Conservation (phyloP, 1,140 invertebrate genomes). For the Drosophila tsacasi region DNA sequence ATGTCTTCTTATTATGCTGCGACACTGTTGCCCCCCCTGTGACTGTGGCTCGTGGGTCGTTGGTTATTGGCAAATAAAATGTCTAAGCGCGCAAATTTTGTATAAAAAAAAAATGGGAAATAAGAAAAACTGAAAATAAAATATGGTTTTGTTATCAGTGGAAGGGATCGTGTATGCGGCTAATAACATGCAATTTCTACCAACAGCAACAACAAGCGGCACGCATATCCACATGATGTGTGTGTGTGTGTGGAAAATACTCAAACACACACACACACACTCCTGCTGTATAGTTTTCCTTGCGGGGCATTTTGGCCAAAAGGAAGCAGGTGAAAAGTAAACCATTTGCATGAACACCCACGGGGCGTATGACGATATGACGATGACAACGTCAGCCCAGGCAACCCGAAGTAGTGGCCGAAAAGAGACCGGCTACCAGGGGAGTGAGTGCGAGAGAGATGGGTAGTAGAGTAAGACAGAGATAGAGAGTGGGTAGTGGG, state of each 20-base stretch:
- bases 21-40: constrained; percentile 57
- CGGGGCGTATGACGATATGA: constrained; percentile 50
- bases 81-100: constrained; percentile 78
- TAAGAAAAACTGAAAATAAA: constrained; percentile 59
- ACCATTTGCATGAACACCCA: constrained; percentile 80
- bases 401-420: constrained; percentile 39
- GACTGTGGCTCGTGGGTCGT: constrained; percentile 44
- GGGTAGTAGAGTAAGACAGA: background rate
- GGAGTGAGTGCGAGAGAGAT: constrained; percentile 10
- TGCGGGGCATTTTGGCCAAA: constrained; percentile 43
- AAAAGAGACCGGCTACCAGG: constrained; percentile 4
- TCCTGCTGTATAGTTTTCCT: constrained; percentile 23
- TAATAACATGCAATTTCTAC: constrained; percentile 82
- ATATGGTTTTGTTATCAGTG: constrained; percentile 79
- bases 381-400: constrained; percentile 51
- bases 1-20: constrained; percentile 82
- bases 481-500: too few relatives aligned
- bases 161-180: constrained; percentile 79
- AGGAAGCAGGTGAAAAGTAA: constrained; percentile 80
- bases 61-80: constrained; percentile 80
- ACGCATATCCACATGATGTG: constrained; percentile 42
- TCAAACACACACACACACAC: constrained; percentile 1
- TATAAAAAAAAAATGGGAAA: constrained; percentile 39
- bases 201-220: constrained; percentile 52
- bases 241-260: constrained; percentile 3